Conservation (phyloP, 35 echinoderm and acorn worm genomes). For the Lytechinus pictus region DNA sequence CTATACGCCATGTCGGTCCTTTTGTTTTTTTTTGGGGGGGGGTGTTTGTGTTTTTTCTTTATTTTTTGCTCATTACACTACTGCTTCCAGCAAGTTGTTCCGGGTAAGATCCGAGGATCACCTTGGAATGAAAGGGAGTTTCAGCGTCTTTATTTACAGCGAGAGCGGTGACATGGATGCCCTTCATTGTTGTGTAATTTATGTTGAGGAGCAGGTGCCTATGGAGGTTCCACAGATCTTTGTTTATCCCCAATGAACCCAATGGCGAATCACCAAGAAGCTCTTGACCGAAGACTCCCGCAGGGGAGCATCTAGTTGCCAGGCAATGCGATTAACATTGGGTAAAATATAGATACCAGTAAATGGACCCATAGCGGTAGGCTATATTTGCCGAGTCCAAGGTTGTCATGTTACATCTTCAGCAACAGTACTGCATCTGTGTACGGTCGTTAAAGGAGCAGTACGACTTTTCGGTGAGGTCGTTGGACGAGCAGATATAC, state of each 20-base stretch:
- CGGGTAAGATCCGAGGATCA: background rate
- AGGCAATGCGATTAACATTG: background rate
- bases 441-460: too few relatives aligned
- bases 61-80: too few relatives aligned
- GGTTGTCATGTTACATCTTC: background rate
- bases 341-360: background rate
- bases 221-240: background rate
- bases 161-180: background rate
- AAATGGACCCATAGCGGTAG: background rate
- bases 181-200: background rate
- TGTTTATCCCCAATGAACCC: background rate
- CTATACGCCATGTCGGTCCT: too few relatives aligned
- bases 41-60: too few relatives aligned
- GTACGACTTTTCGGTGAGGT: too few relatives aligned
- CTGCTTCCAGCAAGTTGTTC: background rate
- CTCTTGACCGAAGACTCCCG: background rate
- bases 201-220: background rate
- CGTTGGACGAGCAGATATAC: too few relatives aligned
- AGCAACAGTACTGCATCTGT: too few relatives aligned
- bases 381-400: background rate
- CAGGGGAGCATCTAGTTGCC: background rate
- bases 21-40: too few relatives aligned
- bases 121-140: background rate
- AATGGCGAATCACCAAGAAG: background rate
- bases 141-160: background rate